phyloP scores from a whole-genome alignment of 2,797 vertebrate species.

The Leptoclinus maculatus region DNA sequence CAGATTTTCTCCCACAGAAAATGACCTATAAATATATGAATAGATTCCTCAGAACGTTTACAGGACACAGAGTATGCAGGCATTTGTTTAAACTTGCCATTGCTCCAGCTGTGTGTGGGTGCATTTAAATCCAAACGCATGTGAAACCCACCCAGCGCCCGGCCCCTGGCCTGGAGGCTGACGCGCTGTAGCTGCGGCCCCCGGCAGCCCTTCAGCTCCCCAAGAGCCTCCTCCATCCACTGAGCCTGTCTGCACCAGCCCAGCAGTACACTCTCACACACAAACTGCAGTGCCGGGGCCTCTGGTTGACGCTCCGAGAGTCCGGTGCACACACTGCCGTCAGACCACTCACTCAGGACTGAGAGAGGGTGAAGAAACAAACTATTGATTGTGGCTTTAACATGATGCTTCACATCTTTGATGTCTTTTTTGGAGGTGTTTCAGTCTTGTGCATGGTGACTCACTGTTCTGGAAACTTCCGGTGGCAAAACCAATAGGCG shows the following conservation, averaged over 20 bases:
- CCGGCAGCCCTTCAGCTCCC: conserved; percentile 74
- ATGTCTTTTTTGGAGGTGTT: neutral
- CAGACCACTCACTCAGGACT: conserved; percentile 90
- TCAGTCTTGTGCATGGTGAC: conserved; percentile 46
- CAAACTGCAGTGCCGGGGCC: conserved; percentile 75
- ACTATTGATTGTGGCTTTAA: neutral
- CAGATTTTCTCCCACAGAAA: conserved; percentile 83
- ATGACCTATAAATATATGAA: conserved; percentile 76
- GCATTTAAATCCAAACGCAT: neutral
- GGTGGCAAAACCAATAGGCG: conserved; percentile 85
- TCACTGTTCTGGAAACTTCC: conserved; percentile 90
- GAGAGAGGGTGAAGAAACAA: neutral
- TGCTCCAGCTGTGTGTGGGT: neutral
- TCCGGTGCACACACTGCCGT: conserved; percentile 17
- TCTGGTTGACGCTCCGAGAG: neutral
- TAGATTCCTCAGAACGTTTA: neutral
- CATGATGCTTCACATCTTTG: neutral
- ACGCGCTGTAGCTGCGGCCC: conserved; percentile 74
- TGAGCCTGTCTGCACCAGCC: conserved; percentile 84
- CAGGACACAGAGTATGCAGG: neutral
- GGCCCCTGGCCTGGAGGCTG: conserved; percentile 73
- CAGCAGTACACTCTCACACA: conserved; percentile 80
- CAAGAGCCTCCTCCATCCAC: conserved; percentile 85
- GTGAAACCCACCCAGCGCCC: conserved; percentile 77
- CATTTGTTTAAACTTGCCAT: neutral